These are phyloP conservation scores for Caranx melampygus DNA, from an alignment of 2,113 vertebrate species.

Conservation along the genomic window DNA sequence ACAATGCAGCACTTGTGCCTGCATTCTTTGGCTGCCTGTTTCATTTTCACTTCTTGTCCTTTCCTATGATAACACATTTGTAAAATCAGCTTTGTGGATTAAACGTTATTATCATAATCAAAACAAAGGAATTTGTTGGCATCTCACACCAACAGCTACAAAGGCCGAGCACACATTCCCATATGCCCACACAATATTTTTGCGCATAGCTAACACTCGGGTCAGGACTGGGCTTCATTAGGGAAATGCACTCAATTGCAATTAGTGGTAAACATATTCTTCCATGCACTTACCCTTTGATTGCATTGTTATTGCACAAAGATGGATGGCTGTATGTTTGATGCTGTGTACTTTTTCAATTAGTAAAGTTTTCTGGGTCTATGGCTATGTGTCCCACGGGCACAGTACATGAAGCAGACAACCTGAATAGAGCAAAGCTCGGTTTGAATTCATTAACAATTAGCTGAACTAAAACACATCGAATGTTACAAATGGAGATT, in stretches of 20 bases:
- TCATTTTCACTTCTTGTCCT: slow-evolving; percentile 19
- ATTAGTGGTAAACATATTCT: slow-evolving; percentile 80
- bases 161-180: slow-evolving; percentile 15
- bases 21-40: slow-evolving; percentile 14
- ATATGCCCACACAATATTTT: slow-evolving; percentile 36
- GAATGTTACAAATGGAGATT: slow-evolving; percentile 62
- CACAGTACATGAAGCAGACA: slow-evolving; percentile 35
- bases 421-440: slow-evolving; percentile 52
- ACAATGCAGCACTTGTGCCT: slow-evolving; percentile 33
- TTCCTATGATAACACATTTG: slow-evolving; percentile 10
- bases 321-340: slow-evolving; percentile 72
- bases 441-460: slow-evolving; percentile 72
- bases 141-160: slow-evolving; percentile 7
- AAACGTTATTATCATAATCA: slow-evolving; percentile 23
- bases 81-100: slow-evolving; percentile 6
- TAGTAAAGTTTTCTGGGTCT: slow-evolving; percentile 70
- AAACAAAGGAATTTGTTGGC: slow-evolving; percentile 20
- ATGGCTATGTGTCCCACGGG: slow-evolving; percentile 66
- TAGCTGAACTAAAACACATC: slow-evolving; percentile 52
- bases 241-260: slow-evolving; percentile 77
- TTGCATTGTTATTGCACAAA: slow-evolving; percentile 79
- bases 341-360: slow-evolving; percentile 75
- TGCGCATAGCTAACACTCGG: slow-evolving; percentile 42
- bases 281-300: slow-evolving; percentile 75
- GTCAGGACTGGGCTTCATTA: slow-evolving; percentile 76